phyloP scores from a whole-genome alignment of 2,888 invertebrate species.

The Strigamia maritima region DNA sequence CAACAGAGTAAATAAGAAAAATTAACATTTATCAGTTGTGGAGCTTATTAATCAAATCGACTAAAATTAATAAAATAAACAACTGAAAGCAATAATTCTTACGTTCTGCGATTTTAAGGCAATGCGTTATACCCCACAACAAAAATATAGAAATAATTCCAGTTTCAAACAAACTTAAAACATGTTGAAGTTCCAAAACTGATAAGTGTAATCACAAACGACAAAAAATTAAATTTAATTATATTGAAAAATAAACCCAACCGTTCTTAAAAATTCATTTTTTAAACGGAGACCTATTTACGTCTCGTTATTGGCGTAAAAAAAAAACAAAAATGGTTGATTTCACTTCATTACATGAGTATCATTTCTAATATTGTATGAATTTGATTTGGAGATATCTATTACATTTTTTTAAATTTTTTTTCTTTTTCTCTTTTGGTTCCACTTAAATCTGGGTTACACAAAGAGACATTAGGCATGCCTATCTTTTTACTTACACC shows the following conservation, averaged over 20 bases:
- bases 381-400: slow-evolving; percentile 2
- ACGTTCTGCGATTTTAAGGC: background rate
- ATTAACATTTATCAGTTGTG: slow-evolving; percentile 24
- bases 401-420: slow-evolving; percentile 36
- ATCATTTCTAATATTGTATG: slow-evolving; percentile 17
- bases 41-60: background rate
- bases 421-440: slow-evolving; percentile 33
- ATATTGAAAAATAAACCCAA: background rate
- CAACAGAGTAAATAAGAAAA: slow-evolving; percentile 1
- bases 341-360: slow-evolving; percentile 21
- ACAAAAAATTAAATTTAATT: background rate
- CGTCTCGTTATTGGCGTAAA: background rate
- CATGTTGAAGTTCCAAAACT: background rate
- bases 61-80: background rate
- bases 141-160: no score
- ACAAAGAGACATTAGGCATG: slow-evolving; percentile 32
- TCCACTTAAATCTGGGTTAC: slow-evolving; percentile 29
- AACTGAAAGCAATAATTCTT: background rate
- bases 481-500: slow-evolving; percentile 36
- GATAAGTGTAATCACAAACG: slow-evolving; percentile 28
- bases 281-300: background rate
- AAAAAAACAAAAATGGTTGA: background rate
- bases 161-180: background rate
- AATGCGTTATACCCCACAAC: no score
- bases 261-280: background rate